Evolutionary conservation across 2,113 vertebrate species (phyloP), one percentile per base, ranked within the genome.

Genomic region (Lepisosteus osseus): DNA sequence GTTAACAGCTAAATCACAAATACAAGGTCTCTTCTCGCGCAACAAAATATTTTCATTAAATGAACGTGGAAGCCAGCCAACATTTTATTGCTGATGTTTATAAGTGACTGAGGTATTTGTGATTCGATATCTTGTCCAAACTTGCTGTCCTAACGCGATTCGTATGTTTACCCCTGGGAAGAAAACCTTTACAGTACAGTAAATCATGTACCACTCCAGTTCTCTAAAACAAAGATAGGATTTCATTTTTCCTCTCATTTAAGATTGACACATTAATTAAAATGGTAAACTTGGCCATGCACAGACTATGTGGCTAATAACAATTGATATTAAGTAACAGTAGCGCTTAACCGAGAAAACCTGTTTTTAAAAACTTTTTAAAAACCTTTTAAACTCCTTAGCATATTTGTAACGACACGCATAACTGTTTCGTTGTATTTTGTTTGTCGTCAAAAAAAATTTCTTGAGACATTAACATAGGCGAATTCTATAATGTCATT

Each of bases 1-100:
- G 57, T 59, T 59, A 15, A 59, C 57, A 65, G 62, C 29, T 65
- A 12, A 29, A 12, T 65, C 62, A 43, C 41, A 65, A 29, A 65
- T 41, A 43, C 41, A 29, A 40, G 17, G 9, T 29, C 3, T 41
- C 29, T 41, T 65, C 9, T 59, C 57, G 5, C n/a, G 14, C 57
- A 59, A 15, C 57, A 59, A n/a, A 59, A 11, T 7, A 59, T 7
- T 59, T 59, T 59, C n/a, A 59, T 59, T 13, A 59, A n/a, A 15
- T 59, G 5, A n/a, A 13, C 1, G 12, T 59, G 57, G 57, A 5
- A 5, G 57, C 3, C 11, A 59, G 4, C 57, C 3, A 14, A 13
- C 5, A 9, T 9, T 59, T 59, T 59, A 59, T 59, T 11, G 57
- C 9, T 65, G 8, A 65, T 43, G 62, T 64, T 64, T 64, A 4